phyloP scores from a whole-genome alignment of 2,888 invertebrate genomes.

The Osedax fenrisi region DNA sequence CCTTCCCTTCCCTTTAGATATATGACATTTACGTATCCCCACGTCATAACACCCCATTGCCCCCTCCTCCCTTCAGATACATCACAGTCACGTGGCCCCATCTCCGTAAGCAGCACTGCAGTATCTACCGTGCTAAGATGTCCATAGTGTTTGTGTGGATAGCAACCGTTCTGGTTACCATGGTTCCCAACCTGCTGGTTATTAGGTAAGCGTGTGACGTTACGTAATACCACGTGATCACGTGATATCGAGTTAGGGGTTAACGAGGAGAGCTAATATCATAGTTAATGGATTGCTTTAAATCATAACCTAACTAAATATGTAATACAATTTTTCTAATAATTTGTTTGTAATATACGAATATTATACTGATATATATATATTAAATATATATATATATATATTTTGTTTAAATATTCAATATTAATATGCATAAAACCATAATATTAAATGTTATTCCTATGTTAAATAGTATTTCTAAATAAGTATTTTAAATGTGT shows the following conservation, averaged over 20 bases:
- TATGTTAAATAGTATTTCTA: too few species aligned
- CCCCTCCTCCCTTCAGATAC: conserved; percentile 55
- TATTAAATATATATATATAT: too few species aligned
- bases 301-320: too few species aligned
- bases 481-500: too few species aligned
- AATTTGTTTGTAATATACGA: too few species aligned
- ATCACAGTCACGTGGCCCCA: conserved; percentile 57
- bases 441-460: too few species aligned
- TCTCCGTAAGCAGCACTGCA: conserved; percentile 70
- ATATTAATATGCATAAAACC: too few species aligned
- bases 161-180: conserved; percentile 42
- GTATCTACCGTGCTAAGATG: conserved; percentile 66
- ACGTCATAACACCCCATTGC: conserved; percentile 70
- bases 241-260: too few species aligned
- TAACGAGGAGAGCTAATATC: too few species aligned
- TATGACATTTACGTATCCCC: conserved; percentile 56
- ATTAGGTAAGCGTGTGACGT: conserved; percentile 18
- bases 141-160: conserved; percentile 52
- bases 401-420: too few species aligned
- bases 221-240: background rate
- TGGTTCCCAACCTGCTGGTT: conserved; percentile 52
- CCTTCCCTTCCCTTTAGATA: conserved; percentile 55
- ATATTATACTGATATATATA: too few species aligned
- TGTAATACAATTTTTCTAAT: too few species aligned
- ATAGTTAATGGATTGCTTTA: background rate